phyloP scores from a whole-genome alignment of 2,888 invertebrate species.

The Mesorhabditis belari region DNA sequence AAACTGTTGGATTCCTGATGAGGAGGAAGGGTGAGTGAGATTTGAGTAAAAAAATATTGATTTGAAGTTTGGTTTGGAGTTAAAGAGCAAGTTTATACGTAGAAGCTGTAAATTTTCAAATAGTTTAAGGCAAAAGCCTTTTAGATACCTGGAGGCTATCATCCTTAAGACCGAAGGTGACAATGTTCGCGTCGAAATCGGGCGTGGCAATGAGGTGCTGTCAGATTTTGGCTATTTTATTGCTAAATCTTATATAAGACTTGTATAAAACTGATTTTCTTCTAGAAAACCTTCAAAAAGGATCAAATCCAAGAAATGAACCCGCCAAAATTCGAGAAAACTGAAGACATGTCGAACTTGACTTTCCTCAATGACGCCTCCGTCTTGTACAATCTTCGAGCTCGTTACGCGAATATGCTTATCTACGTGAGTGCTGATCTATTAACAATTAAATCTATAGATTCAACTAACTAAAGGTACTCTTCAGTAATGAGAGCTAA shows the following conservation, averaged over 20 bases:
- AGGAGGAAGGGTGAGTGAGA: slow-evolving; percentile 62
- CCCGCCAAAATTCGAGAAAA: slow-evolving; percentile 97
- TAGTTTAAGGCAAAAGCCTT: too few species aligned
- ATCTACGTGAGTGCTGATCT: slow-evolving; percentile 57
- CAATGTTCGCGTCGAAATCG: slow-evolving; percentile 81
- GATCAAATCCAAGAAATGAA: slow-evolving; percentile 87
- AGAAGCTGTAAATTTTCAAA: too few species aligned
- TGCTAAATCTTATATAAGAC: too few species aligned
- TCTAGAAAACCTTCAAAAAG: slow-evolving; percentile 72
- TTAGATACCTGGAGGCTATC: slow-evolving; percentile 80
- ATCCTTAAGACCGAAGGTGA: slow-evolving; percentile 82
- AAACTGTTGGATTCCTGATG: slow-evolving; percentile 45
- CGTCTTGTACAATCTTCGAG: slow-evolving; percentile 93
- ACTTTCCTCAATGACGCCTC: slow-evolving; percentile 98
- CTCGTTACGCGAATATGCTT: slow-evolving; percentile 91
- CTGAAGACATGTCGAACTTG: slow-evolving; percentile 67
- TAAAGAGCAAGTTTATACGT: too few species aligned
- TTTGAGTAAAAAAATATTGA: neutral
- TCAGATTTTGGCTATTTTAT: neutral
- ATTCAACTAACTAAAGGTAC: too few species aligned
- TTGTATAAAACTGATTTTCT: too few species aligned
- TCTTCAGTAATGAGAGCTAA: too few species aligned
- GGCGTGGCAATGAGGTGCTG: slow-evolving; percentile 70
- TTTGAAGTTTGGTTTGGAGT: too few species aligned
- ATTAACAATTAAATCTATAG: too few species aligned